Evolutionary conservation across 2,888 invertebrate species (phyloP).

Genomic region (Oligia strigilis): DNA sequence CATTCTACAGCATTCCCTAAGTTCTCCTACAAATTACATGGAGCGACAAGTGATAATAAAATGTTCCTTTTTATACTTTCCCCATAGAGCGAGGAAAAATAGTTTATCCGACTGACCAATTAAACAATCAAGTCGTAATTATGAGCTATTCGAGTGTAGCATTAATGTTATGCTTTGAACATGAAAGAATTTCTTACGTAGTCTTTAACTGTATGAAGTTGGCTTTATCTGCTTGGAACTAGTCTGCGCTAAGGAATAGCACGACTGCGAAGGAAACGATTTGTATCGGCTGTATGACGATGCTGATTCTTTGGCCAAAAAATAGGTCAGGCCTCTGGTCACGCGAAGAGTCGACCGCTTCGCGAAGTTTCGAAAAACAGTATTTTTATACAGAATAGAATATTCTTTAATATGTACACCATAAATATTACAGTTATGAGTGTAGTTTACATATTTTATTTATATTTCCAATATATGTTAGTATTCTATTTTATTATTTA

Average conservation of each 20-base stretch:
- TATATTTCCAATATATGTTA: neutral
- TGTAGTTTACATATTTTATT: neutral
- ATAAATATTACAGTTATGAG: too few relatives aligned
- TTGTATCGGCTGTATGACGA: neutral
- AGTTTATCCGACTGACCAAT: neutral
- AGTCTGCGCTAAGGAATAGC: neutral
- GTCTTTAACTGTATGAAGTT: neutral
- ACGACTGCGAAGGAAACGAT: neutral
- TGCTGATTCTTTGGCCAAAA: neutral
- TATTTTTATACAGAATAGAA: neutral
- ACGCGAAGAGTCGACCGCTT: too few relatives aligned
- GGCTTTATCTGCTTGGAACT: neutral
- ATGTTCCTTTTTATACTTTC: conserved; percentile 14
- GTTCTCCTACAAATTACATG: conserved; percentile 8
- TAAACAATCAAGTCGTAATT: conserved; percentile 16
- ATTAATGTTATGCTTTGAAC: neutral
- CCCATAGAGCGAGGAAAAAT: neutral
- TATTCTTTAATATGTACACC: too few relatives aligned
- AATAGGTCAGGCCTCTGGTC: neutral
- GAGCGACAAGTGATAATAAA: conserved; percentile 19
- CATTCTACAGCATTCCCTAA: conserved; percentile 23
- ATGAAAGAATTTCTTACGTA: neutral
- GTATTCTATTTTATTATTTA: neutral
- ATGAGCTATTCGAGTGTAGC: neutral
- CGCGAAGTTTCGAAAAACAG: too few relatives aligned